Conservation (phyloP, 1,140 invertebrate genomes). For the Platyscapa corneri region DNA sequence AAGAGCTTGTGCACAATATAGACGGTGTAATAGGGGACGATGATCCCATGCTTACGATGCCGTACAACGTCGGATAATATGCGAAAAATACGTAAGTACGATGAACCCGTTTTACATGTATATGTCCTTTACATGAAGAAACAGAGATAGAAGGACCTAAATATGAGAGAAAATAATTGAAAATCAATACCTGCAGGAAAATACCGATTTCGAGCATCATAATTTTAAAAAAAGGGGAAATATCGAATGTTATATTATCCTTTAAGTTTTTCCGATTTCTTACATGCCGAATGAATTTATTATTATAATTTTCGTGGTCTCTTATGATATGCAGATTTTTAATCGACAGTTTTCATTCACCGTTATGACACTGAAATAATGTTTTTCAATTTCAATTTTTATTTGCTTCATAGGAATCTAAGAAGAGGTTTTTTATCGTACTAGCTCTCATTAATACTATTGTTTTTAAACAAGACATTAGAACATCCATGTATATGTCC, state of each 20-base stretch:
- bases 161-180: conserved; percentile 12
- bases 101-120: conserved; percentile 32
- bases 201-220: neutral
- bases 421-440: neutral
- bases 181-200: conserved; percentile 22
- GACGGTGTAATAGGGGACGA: neutral
- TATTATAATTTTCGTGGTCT: neutral
- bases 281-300: no score
- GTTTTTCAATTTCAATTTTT: neutral
- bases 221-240: neutral
- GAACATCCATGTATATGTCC: neutral
- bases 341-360: neutral
- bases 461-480: neutral
- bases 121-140: conserved; percentile 9
- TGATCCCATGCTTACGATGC: neutral
- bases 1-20: neutral
- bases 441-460: neutral
- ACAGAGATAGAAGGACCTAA: neutral
- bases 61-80: neutral
- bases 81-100: conserved; percentile 33
- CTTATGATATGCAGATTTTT: neutral
- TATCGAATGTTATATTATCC: neutral
- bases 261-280: neutral
- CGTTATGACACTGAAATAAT: neutral
- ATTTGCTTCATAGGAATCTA: neutral